phyloP scores from a whole-genome alignment of 2,113 vertebrate species.

The Eulemur rufifrons region DNA sequence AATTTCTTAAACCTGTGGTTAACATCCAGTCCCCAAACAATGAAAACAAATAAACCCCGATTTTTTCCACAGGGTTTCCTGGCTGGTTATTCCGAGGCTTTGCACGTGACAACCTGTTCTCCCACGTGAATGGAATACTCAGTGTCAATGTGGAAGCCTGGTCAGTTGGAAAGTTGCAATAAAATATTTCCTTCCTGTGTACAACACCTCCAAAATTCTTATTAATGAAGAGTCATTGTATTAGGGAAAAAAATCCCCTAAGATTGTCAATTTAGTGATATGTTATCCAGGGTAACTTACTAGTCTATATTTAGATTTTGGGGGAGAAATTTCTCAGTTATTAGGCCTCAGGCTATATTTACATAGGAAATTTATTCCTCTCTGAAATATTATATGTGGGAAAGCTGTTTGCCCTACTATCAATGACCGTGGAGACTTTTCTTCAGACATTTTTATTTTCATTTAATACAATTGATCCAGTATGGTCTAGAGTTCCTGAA shows the following conservation, averaged over 20 bases:
- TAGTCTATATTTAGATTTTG: neutral
- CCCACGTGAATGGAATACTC: conserved; percentile 78
- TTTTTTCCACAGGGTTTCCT: conserved; percentile 79
- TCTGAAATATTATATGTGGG: neutral
- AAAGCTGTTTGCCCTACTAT: neutral
- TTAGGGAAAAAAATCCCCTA: conserved; percentile 12
- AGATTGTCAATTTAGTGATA: neutral
- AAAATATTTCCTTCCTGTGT: conserved; percentile 55
- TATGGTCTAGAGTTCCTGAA: neutral
- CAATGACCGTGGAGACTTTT: neutral
- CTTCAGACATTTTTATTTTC: neutral
- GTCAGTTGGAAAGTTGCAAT: conserved; percentile 78
- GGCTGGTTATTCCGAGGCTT: conserved; percentile 79
- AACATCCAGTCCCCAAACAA: conserved; percentile 74
- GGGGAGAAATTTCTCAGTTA: neutral
- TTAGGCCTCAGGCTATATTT: neutral
- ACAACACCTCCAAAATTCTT: conserved; percentile 52
- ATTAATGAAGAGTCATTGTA: neutral
- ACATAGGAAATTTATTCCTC: neutral
- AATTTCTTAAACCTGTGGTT: conserved; percentile 69
- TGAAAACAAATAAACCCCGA: conserved; percentile 77
- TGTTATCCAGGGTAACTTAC: neutral
- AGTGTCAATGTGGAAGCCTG: conserved; percentile 80
- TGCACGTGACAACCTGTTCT: conserved; percentile 78
- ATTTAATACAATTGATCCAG: neutral